Percentiles rank a stretch among this genome's conserved stretches.
These are phyloP conservation scores for Sitobion miscanthi DNA, from an alignment of 1,140 invertebrate genomes.

Conservation along the genomic window DNA sequence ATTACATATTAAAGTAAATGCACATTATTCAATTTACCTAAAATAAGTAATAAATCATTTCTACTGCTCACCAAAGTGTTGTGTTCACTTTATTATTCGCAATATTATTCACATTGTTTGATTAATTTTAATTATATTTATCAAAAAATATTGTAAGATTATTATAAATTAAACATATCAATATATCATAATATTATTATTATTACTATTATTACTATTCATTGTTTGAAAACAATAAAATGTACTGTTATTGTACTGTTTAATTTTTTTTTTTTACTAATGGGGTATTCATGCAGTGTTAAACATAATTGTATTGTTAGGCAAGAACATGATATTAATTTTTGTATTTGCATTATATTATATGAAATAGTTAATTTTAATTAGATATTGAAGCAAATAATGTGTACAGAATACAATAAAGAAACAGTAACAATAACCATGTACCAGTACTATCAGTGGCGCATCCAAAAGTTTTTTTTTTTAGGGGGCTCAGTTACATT, in stretches of 20 bases:
- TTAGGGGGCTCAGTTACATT: too few species aligned
- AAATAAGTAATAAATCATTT: not conserved
- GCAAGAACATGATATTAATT: not conserved
- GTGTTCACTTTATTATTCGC: not conserved
- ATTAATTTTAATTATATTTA: constrained; percentile 5
- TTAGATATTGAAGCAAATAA: not conserved
- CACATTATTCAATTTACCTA: not conserved
- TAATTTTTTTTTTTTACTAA: not conserved
- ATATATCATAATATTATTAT: not conserved
- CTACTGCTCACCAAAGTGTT: constrained; percentile 23
- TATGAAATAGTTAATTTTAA: not conserved
- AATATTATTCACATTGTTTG: not conserved
- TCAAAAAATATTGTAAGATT: not conserved
- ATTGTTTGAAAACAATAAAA: not conserved
- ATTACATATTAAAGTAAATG: not conserved
- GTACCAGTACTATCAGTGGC: too few species aligned
- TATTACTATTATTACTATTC: not conserved
- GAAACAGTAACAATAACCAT: not conserved
- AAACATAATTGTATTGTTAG: not conserved
- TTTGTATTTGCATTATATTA: not conserved
- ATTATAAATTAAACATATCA: constrained; percentile 43
- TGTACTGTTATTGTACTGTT: not conserved
- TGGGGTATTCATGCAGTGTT: not conserved
- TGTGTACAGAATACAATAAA: not conserved
- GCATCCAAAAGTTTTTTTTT: too few species aligned